Evolutionary conservation across 1,140 invertebrate genomes (phyloP), one percentile per base, ranked within the genome.

Genomic region (Drosophila subobscura): DNA sequence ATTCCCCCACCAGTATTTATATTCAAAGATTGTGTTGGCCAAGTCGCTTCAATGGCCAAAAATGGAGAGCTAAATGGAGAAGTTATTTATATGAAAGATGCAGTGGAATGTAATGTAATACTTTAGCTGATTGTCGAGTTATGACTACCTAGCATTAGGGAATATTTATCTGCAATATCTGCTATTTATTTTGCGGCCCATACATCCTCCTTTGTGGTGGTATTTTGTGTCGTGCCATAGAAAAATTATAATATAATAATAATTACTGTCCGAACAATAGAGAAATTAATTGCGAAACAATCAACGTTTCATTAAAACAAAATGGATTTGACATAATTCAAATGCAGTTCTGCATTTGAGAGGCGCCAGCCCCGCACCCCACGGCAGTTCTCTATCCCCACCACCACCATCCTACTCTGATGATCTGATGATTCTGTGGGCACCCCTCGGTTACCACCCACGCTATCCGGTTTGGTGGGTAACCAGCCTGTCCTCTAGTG

Each of bases 271-370:
- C 83, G 89, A 79, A 88, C 83, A 88, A 88, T 88, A 88, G 83
- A 89, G 10, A 89, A 89, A 88, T 88, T 88, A 88, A 88, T 88
- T 88, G 83, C 84, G 83, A 83, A 88, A 88, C 83, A 88, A 88
- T 88, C 83, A 88, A 88, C 83, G 84, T 88, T 88, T 88, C 85
- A 89, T 89, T 89, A 89, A 89, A 89, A 90, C 79, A 88, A 90
- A 90, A 90, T 90, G 86, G 81, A 88, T 90, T 90, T 90, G 86
- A 90, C 86, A 90, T 90, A 90, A 90, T 88, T 90, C 86, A 90
- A 90, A 88, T 86, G 81, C 88, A 90, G 88, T 53, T 66, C 67
- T 90, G 83, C 83, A 83, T 85, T 74, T 74, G 72, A 90, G 83
- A 88, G 81, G 67, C 65, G 67, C 45, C 33, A 12, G 16, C 1